A percentile compares a stretch with the other conserved stretches of the same genome.
Conservation (phyloP, 2,797 vertebrate species). For the Podarcis lilfordi region DNA sequence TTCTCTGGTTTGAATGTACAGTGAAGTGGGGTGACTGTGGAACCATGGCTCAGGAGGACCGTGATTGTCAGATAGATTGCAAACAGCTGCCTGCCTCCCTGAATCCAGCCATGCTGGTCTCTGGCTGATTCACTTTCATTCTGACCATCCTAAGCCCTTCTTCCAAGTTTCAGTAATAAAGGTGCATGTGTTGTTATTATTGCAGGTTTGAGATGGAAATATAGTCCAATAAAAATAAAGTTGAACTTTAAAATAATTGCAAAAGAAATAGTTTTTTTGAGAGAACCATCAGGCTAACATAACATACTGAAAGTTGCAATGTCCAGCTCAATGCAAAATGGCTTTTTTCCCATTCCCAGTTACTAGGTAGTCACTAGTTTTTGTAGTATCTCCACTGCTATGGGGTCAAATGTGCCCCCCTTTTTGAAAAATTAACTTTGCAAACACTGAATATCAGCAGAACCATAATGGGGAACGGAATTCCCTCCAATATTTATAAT, state of each 20-base stretch:
- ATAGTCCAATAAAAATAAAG: neutral
- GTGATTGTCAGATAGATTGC: constrained; percentile 4
- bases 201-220: neutral
- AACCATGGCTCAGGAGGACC: neutral
- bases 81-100: neutral
- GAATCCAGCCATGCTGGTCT: neutral
- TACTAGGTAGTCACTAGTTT: too few species aligned
- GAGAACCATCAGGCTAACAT: too few species aligned
- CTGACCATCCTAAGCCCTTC: neutral
- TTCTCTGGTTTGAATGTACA: constrained; percentile 3
- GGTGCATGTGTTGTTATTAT: neutral
- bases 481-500: too few species aligned
- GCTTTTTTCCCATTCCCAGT: too few species aligned
- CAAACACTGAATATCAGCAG: too few species aligned
- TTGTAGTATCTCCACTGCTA: too few species aligned
- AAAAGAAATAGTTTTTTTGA: neutral
- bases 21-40: neutral
- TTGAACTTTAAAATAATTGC: neutral
- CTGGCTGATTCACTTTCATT: neutral
- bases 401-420: too few species aligned
- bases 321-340: too few species aligned
- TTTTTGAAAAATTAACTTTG: too few species aligned
- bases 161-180: neutral
- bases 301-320: too few species aligned
- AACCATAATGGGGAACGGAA: too few species aligned